Evolutionary conservation across 2,113 vertebrate species (phyloP).

Genomic region (Sterna hirundo): DNA sequence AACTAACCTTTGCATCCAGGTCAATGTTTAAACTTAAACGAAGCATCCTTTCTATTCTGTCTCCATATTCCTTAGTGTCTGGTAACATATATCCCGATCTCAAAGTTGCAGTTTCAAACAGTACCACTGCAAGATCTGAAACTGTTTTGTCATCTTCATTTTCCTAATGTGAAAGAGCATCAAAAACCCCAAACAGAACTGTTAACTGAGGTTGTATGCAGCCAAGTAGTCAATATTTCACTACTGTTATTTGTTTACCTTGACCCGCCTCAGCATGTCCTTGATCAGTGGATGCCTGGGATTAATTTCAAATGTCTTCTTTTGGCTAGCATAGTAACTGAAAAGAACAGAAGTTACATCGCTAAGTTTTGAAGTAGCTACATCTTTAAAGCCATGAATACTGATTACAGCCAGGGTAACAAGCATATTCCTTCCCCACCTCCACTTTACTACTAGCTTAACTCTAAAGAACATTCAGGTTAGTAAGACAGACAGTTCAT

Average conservation of each 20-base stretch:
- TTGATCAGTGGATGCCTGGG: slow-evolving; percentile 95
- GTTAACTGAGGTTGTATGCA: background rate
- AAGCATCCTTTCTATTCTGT: slow-evolving; percentile 98
- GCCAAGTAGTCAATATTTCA: background rate
- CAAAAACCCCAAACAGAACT: background rate
- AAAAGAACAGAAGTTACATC: background rate
- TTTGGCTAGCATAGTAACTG: slow-evolving; percentile 97
- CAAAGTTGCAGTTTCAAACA: slow-evolving; percentile 95
- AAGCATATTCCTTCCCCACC: fast-evolving
- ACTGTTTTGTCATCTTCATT: slow-evolving; percentile 92
- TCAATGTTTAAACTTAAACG: slow-evolving; percentile 93
- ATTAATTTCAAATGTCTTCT: slow-evolving; percentile 98
- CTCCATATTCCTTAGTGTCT: slow-evolving; percentile 94
- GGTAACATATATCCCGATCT: slow-evolving; percentile 92
- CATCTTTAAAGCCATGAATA: background rate
- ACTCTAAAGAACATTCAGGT: background rate
- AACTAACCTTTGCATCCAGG: slow-evolving; percentile 86
- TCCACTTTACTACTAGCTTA: background rate
- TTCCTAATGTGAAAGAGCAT: slow-evolving; percentile 67
- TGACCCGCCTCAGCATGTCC: slow-evolving; percentile 90
- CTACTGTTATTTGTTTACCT: slow-evolving; percentile 72
- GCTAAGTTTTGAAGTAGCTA: background rate
- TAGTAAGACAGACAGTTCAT: background rate
- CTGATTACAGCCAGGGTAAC: background rate
- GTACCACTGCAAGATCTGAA: slow-evolving; percentile 91